Evolutionary conservation across 1,140 invertebrate species (phyloP).

Genomic region (Drosophila sproati): DNA sequence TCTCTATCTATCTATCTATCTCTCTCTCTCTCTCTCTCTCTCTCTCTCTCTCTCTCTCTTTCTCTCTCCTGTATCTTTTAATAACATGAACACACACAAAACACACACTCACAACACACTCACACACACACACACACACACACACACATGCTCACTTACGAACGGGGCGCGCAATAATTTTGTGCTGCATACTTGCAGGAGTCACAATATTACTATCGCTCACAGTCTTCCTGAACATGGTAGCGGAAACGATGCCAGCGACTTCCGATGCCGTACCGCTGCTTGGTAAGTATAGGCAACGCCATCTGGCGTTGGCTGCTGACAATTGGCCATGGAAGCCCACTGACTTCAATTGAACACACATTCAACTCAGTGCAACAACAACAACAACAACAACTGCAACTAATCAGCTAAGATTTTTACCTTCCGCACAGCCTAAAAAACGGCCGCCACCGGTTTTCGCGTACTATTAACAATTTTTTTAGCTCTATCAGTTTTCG

Average conservation of each 20-base stretch:
- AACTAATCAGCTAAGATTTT: constrained; percentile 57
- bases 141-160: not conserved
- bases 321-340: constrained; percentile 10
- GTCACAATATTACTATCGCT: constrained; percentile 99
- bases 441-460: constrained; percentile 22
- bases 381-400: constrained; percentile 17
- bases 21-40: constrained; percentile 8
- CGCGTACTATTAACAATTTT: not conserved
- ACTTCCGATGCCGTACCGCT: constrained; percentile 91
- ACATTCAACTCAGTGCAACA: constrained; percentile 50
- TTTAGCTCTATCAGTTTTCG: not conserved
- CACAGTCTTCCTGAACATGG: constrained; percentile 98
- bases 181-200: constrained; percentile 87
- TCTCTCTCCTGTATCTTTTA: constrained; percentile 2
- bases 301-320: constrained; percentile 16
- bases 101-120: not conserved
- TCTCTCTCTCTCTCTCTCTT: constrained; percentile 13
- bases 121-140: constrained; percentile 6
- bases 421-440: constrained; percentile 52
- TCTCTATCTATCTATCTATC: constrained; percentile 20
- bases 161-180: constrained; percentile 21
- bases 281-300: constrained; percentile 83
- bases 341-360: constrained; percentile 46
- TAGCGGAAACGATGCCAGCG: constrained; percentile 94
- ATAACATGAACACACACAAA: not conserved